Evolutionary conservation across 2,797 vertebrate species (phyloP), one percentile per base, ranked within the genome.

Genomic region (Bryconaethiops microstoma): DNA sequence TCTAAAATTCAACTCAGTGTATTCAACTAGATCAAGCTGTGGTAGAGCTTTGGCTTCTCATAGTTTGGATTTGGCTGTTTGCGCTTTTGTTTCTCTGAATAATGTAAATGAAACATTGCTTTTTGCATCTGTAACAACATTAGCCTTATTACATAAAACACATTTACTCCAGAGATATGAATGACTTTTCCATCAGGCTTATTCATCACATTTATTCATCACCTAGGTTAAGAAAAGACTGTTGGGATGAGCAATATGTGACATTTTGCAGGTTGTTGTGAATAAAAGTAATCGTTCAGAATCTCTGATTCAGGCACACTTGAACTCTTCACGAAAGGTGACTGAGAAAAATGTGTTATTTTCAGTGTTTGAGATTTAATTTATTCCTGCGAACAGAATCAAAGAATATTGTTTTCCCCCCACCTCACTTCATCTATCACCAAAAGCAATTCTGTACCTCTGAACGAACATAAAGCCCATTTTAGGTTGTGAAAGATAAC

Each of bases 281-380:
- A 54, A 54, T 9, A 71, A 60, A 29, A 64, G 71, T 23, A 69
- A 62, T 74, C 74, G 42, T 50, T 74, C 21, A 29, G 54, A 72
- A 82, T 54, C 75, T 54, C 21, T 55, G 52, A 55, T 42, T 21
- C 63, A 40, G 14, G 7, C n/a, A n/a, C 13, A 21, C 29, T 60
- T 57, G 69, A 76, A 71, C 63, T 71, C 62, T 63, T 63, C 67
- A 79, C 6, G 8, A 60, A 16, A 45, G 48, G 48, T 25, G 65
- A 78, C 73, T 54, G 69, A 75, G 74, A 25, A 70, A 55, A 70
- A 55, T 76, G 71, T 13, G 54, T 10, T 19, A 50, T 14, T n/a
- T 29, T 52, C 14, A 7, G 13, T 65, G n/a, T 48, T 63, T 29
- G 39, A 13, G 21, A 69, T 35, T 14, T 25, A 67, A 40, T 74